These are phyloP conservation scores for Quiscalus mexicanus DNA, from an alignment of 2,113 vertebrate species.

Conservation along the genomic window DNA sequence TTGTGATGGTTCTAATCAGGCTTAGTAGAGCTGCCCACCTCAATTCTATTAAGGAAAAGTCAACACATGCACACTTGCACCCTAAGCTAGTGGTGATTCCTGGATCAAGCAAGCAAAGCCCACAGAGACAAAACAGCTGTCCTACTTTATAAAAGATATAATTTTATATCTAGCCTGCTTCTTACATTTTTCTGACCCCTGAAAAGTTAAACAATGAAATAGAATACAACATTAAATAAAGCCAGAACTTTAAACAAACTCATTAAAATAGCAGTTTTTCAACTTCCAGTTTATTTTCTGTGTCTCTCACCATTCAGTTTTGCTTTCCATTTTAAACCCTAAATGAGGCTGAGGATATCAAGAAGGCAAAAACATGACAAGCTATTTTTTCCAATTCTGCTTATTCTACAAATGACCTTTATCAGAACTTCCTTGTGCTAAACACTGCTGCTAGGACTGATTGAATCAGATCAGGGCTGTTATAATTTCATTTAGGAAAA, in stretches of 20 bases:
- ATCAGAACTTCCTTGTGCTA: neutral
- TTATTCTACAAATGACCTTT: neutral
- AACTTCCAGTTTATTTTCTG: neutral
- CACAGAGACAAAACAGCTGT: neutral
- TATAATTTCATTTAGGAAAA: neutral
- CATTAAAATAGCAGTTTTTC: neutral
- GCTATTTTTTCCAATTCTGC: neutral
- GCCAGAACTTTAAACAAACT: neutral
- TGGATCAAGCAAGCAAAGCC: neutral
- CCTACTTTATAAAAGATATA: neutral
- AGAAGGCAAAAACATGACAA: neutral
- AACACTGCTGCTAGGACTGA: neutral
- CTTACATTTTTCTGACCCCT: neutral
- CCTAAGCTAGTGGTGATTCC: neutral
- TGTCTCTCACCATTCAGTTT: neutral
- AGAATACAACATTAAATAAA: neutral
- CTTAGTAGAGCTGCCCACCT: constrained; percentile 27
- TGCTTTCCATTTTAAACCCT: neutral
- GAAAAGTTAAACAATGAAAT: neutral
- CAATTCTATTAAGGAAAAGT: neutral
- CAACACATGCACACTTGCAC: neutral
- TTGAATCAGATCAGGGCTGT: neutral
- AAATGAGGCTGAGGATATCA: neutral
- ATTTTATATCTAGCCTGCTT: neutral
- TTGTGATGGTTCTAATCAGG: constrained; percentile 39